A percentile compares a stretch with the other conserved stretches of the same genome.
Evolutionary conservation across 2,113 vertebrate genomes (phyloP).

Genomic region (Mastomys natalensis): DNA sequence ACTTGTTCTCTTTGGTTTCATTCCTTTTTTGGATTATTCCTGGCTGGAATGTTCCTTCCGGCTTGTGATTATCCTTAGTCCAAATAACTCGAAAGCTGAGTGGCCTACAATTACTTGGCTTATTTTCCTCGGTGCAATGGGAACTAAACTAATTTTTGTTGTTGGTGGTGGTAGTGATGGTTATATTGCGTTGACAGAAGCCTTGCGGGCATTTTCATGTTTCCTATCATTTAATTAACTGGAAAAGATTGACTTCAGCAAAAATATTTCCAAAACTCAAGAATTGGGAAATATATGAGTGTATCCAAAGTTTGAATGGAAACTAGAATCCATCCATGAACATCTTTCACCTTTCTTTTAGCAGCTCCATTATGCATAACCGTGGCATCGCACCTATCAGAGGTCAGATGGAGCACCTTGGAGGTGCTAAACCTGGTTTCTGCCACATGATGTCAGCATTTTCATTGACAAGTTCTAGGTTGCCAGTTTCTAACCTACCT

Average conservation of each 20-base stretch:
- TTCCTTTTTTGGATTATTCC: not conserved
- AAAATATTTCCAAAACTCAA: not conserved
- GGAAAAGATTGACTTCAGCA: constrained; percentile 1
- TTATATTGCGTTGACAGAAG: not conserved
- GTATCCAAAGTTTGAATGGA: not conserved
- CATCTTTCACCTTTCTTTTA: not conserved
- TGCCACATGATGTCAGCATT: not conserved
- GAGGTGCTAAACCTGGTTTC: not conserved
- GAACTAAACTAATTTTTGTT: not conserved
- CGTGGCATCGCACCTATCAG: too few relatives aligned
- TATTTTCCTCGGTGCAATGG: not conserved
- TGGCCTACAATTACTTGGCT: not conserved
- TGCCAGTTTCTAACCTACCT: not conserved
- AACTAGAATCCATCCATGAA: not conserved
- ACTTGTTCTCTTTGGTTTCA: not conserved
- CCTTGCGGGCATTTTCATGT: not conserved
- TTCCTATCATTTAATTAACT: not conserved
- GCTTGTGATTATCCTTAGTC: not conserved
- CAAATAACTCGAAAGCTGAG: not conserved
- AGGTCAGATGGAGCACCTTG: not conserved
- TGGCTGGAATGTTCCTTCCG: not conserved
- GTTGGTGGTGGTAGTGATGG: too few relatives aligned
- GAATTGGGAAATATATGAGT: not conserved
- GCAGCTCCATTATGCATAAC: not conserved
- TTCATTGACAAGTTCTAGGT: not conserved